phyloP scores from a whole-genome alignment of 2,797 vertebrate species.

The Spinus pinus region DNA sequence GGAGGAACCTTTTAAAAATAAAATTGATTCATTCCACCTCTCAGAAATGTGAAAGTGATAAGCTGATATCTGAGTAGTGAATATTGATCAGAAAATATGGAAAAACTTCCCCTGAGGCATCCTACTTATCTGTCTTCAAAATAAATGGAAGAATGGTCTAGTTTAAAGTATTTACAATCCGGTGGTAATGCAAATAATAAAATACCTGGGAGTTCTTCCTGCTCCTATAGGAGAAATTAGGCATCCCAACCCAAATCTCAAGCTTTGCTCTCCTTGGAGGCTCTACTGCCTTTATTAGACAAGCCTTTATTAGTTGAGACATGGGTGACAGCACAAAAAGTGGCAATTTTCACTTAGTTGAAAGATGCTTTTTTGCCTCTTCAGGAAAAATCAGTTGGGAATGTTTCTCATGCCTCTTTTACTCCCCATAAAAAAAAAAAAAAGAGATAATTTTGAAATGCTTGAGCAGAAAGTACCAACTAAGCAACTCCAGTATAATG shows the following conservation, averaged over 20 bases:
- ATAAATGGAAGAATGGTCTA: slow-evolving; percentile 52
- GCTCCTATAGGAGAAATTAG: neutral
- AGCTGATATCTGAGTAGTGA: slow-evolving; percentile 57
- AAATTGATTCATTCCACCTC: slow-evolving; percentile 63
- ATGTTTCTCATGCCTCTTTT: neutral
- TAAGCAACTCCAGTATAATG: neutral
- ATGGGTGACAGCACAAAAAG: neutral
- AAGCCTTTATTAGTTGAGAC: neutral
- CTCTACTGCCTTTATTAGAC: neutral
- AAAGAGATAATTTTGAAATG: neutral
- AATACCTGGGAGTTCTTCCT: neutral
- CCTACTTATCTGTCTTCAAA: slow-evolving; percentile 49
- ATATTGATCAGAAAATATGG: slow-evolving; percentile 67
- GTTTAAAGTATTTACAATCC: slow-evolving; percentile 41
- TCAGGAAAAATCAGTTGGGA: neutral
- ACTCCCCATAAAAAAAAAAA: neutral
- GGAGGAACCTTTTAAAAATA: slow-evolving; percentile 32
- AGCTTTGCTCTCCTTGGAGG: neutral
- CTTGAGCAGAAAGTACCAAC: neutral
- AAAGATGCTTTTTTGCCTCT: neutral
- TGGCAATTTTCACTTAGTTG: neutral
- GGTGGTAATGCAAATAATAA: slow-evolving; percentile 35
- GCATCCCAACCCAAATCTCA: neutral
- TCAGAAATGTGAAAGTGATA: slow-evolving; percentile 64
- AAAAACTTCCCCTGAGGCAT: slow-evolving; percentile 60